phyloP scores from a whole-genome alignment of 2,797 vertebrate species.

The Pseudochirops cupreus region DNA sequence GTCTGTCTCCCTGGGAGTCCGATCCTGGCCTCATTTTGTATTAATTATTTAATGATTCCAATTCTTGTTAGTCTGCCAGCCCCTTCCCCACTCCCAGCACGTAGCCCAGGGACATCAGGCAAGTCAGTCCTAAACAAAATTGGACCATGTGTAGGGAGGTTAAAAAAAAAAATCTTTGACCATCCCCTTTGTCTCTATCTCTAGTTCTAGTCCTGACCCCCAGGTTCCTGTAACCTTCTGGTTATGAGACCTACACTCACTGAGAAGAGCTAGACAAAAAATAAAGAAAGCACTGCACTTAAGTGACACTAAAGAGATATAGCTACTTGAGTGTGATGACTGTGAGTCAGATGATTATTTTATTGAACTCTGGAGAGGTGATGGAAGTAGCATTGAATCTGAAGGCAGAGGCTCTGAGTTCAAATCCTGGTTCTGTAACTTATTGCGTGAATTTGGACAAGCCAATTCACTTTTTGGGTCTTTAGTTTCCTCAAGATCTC shows the following conservation, averaged over 20 bases:
- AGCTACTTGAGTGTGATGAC: background rate
- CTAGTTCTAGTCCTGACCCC: background rate
- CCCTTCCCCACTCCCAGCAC: slow-evolving; percentile 52
- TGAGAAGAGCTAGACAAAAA: background rate
- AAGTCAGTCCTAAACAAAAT: slow-evolving; percentile 63
- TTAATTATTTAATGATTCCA: slow-evolving; percentile 77
- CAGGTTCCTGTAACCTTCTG: background rate
- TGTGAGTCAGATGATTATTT: background rate
- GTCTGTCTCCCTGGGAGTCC: slow-evolving; percentile 76
- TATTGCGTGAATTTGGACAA: background rate
- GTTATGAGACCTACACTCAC: background rate
- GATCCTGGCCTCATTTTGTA: slow-evolving; percentile 66
- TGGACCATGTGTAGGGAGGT: slow-evolving; percentile 7
- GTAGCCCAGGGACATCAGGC: slow-evolving; percentile 46
- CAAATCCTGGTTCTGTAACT: background rate
- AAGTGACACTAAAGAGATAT: slow-evolving; percentile 3
- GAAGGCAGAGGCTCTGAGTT: background rate
- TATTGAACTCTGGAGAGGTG: background rate
- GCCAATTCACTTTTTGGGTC: background rate
- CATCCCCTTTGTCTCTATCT: background rate
- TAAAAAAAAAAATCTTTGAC: background rate
- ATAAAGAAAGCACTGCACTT: background rate
- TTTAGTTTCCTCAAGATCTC: background rate
- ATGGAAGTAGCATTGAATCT: background rate
- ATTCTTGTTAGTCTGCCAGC: slow-evolving; percentile 69